Evolutionary conservation across 2,888 invertebrate genomes (phyloP).

Genomic region (Parasteatoda lunata): DNA sequence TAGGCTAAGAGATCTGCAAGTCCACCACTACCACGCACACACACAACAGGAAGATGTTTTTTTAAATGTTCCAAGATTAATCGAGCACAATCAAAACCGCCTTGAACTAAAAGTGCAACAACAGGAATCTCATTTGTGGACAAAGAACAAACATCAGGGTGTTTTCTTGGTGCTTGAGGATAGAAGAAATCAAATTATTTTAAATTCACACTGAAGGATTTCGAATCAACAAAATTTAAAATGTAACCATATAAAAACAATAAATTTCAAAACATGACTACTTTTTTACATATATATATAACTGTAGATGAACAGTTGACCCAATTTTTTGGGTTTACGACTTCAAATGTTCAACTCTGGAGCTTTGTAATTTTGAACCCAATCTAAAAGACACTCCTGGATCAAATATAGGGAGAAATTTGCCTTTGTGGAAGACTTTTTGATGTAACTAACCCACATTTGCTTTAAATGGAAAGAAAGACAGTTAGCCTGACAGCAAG

Average conservation of each 20-base stretch:
- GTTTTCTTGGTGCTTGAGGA: slow-evolving; percentile 35
- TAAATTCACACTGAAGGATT: background rate
- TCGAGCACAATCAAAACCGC: slow-evolving; percentile 73
- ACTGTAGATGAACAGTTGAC: too few species aligned
- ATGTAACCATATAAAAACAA: too few species aligned
- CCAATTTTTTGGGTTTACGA: too few species aligned
- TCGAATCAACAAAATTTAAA: too few species aligned
- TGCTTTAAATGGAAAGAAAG: too few species aligned
- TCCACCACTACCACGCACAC: slow-evolving; percentile 74
- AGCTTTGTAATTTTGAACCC: too few species aligned
- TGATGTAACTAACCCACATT: too few species aligned
- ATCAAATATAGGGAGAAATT: too few species aligned
- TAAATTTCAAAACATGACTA: background rate
- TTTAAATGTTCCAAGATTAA: slow-evolving; percentile 74
- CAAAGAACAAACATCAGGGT: slow-evolving; percentile 58
- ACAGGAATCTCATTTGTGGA: slow-evolving; percentile 72
- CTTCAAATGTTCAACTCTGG: too few species aligned
- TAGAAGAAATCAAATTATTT: background rate
- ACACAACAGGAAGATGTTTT: slow-evolving; percentile 74
- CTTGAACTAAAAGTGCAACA: slow-evolving; percentile 74
- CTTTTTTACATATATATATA: background rate
- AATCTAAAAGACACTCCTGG: too few species aligned
- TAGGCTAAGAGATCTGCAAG: slow-evolving; percentile 74
- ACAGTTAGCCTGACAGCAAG: too few species aligned
- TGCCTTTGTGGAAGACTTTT: too few species aligned